phyloP scores from a whole-genome alignment of 2,113 vertebrate species.

The Gallinago jamesoni region DNA sequence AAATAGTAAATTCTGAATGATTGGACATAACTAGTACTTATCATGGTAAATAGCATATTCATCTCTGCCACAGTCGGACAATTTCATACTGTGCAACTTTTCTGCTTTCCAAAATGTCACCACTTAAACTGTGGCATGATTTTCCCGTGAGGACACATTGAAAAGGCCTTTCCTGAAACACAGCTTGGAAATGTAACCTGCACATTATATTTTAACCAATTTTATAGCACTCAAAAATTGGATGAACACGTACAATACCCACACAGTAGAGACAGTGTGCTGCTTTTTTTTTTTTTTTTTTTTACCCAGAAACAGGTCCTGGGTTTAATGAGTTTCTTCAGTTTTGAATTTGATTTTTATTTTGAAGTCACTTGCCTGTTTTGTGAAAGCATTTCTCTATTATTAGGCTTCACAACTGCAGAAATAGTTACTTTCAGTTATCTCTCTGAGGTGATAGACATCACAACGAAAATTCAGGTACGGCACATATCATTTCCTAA shows the following conservation, averaged over 20 bases:
- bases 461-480: neutral
- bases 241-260: neutral
- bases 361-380: neutral
- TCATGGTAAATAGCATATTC: conserved; percentile 36
- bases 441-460: neutral
- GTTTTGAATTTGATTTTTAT: neutral
- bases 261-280: neutral
- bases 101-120: conserved; percentile 19
- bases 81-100: conserved; percentile 13
- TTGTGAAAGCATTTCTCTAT: neutral
- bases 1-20: conserved; percentile 52
- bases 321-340: neutral
- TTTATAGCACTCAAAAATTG: conserved; percentile 22
- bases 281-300: no score
- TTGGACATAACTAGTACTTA: conserved; percentile 44
- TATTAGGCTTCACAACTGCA: neutral
- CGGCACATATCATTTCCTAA: neutral
- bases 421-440: neutral
- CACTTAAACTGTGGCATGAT: conserved; percentile 13
- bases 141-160: conserved; percentile 35
- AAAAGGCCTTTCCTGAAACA: conserved; percentile 30
- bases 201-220: neutral
- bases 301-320: neutral
- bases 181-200: conserved; percentile 12
- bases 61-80: conserved; percentile 33